Conservation (phyloP, 2,888 invertebrate genomes). For the Habrosyne pyritoides region DNA sequence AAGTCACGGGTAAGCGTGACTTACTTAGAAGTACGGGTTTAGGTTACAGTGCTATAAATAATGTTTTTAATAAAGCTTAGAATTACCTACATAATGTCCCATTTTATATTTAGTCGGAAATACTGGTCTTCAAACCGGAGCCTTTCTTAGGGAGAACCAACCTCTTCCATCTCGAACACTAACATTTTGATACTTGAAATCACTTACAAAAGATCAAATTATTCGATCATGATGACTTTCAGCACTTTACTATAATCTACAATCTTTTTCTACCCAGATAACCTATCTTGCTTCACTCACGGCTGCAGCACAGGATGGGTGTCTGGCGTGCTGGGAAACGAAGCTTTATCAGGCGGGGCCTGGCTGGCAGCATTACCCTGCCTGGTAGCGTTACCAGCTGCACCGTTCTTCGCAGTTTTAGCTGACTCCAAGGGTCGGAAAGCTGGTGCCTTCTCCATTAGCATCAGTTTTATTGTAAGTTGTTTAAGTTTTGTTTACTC, state of each 20-base stretch:
- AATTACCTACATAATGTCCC: too few species aligned
- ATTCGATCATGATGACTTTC: neutral
- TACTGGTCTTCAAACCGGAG: too few species aligned
- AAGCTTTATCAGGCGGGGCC: slow-evolving; percentile 73
- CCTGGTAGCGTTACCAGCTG: slow-evolving; percentile 71
- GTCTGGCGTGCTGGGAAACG: slow-evolving; percentile 71
- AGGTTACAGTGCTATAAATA: too few species aligned
- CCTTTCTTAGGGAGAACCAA: too few species aligned
- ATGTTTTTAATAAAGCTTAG: too few species aligned
- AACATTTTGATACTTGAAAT: too few species aligned
- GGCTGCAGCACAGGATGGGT: slow-evolving; percentile 80
- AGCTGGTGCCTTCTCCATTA: slow-evolving; percentile 67
- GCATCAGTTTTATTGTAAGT: slow-evolving; percentile 73
- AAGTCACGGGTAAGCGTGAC: too few species aligned
- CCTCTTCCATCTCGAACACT: too few species aligned
- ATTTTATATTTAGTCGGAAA: too few species aligned
- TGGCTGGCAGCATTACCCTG: slow-evolving; percentile 77
- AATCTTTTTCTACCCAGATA: slow-evolving; percentile 51
- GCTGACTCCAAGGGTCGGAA: slow-evolving; percentile 72
- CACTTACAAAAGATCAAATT: too few species aligned
- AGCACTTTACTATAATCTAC: neutral
- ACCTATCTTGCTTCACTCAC: slow-evolving; percentile 77
- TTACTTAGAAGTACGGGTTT: too few species aligned
- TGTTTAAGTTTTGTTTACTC: neutral
- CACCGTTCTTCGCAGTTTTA: slow-evolving; percentile 74